Conservation (phyloP, 2,113 vertebrate genomes). For the Paralichthys olivaceus region DNA sequence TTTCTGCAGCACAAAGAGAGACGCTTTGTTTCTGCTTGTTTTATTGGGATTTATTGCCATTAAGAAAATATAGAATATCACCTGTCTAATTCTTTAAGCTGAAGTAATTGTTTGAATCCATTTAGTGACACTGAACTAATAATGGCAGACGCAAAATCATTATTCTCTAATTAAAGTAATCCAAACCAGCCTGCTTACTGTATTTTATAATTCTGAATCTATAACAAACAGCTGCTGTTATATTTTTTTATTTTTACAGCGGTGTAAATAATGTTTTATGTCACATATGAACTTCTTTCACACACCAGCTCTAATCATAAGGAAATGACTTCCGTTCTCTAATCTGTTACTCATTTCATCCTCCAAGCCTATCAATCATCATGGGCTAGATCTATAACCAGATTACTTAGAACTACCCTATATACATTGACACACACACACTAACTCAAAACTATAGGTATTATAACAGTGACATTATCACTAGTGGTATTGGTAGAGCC, state of each 20-base stretch:
- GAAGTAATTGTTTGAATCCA: neutral
- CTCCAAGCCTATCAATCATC: conserved; percentile 58
- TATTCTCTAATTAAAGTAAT: neutral
- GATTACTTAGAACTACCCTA: conserved; percentile 62
- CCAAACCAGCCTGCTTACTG: neutral
- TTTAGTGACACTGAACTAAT: neutral
- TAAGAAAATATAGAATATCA: neutral
- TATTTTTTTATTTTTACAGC: neutral
- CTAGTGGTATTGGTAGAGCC: conserved; percentile 64
- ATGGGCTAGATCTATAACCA: conserved; percentile 60
- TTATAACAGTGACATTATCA: conserved; percentile 60
- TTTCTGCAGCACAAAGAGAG: too few species aligned
- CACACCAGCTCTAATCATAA: conserved; percentile 39
- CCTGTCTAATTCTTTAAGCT: neutral
- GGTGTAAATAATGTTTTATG: neutral
- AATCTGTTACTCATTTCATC: conserved; percentile 44
- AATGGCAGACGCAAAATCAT: neutral
- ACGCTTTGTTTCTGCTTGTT: neutral
- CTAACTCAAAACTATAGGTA: conserved; percentile 49
- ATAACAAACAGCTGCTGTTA: neutral
- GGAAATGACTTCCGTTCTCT: conserved; percentile 25
- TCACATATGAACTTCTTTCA: neutral
- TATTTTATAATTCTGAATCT: neutral
- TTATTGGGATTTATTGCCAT: neutral
- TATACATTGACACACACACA: conserved; percentile 25